Percentiles rank a stretch among this genome's conserved stretches.
Conservation (phyloP, 2,797 vertebrate genomes). For the Chiloscyllium punctatum region DNA sequence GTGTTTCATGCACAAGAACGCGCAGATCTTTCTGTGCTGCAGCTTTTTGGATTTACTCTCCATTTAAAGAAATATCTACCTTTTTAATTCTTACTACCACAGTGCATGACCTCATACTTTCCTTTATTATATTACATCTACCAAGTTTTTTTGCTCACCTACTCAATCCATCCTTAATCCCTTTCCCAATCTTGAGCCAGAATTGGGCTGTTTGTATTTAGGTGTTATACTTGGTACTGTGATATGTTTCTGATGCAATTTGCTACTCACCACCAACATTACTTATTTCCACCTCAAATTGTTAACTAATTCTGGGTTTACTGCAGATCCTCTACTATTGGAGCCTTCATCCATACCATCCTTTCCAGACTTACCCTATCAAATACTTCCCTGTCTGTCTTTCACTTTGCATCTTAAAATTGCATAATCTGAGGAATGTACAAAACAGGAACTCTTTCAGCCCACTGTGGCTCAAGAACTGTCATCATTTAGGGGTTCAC, state of each 20-base stretch:
- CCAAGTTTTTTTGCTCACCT: too few species aligned
- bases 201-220: too few species aligned
- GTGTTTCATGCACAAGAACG: too few species aligned
- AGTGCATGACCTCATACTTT: too few species aligned
- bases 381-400: not conserved
- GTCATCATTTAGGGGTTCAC: not conserved
- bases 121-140: too few species aligned
- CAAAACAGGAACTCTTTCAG: not conserved
- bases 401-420: not conserved
- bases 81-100: too few species aligned
- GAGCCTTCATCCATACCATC: not conserved
- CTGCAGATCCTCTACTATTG: not conserved
- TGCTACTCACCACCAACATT: not conserved
- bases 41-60: too few species aligned
- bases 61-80: too few species aligned
- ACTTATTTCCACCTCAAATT: not conserved
- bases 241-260: not conserved
- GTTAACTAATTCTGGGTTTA: too few species aligned
- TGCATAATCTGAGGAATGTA: not conserved
- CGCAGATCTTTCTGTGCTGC: too few species aligned
- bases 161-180: too few species aligned
- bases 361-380: not conserved
- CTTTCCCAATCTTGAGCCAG: too few species aligned
- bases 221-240: not conserved
- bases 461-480: not conserved